Base-by-base conservation (phyloP, 2,888 invertebrate genomes). In the Xylota segnis region DNA sequence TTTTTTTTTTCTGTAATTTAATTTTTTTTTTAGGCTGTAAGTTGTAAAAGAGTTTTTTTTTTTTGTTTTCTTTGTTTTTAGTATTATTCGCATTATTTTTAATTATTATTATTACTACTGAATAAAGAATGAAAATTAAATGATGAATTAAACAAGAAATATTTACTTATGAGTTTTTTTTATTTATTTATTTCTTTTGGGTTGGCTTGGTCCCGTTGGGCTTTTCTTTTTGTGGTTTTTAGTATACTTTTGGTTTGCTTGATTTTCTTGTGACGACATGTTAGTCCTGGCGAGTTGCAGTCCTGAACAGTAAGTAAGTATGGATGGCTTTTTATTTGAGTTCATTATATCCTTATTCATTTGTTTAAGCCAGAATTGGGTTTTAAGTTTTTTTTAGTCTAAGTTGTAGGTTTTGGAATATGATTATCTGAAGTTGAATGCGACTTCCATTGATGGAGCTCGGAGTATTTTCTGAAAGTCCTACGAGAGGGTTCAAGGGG, bases 51-150 rank as follows among this genome's bases (percentile, higher is more conserved):
- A 83, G 61, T 82, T 87, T 72, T 83, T 87, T 81, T 32, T 77
- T 83, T 87, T 87, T 87, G 86, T 86, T 87, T 87, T 87, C 75
- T 68, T 87, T 87, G 86, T 86, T 87, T 87, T 88, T 88, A 88
- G 88, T 88, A 88, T 88, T 88, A 86, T 88, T 87, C 81, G 77
- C 83, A 87, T 88, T 87, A 87, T 82, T 88, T 87, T 87, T 87
- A 78, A 77, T 79, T 74, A 87, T 86, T 82, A 86, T 81, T 83
- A 87, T 84, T 84, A 87, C 86, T 83, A 86, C 43, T 58, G 61
- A 88, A 88, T 88, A 88, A 88, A 88, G 87, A 88, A 88, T 88
- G 88, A 87, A 83, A 75, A 83, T 82, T 74, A 82, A 88, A 83
- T 75, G 75, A 78, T 63, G 82, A 87, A 83, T 76, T 75, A 79